Conservation (phyloP, 2,113 vertebrate species). For the Antechinus flavipes region DNA sequence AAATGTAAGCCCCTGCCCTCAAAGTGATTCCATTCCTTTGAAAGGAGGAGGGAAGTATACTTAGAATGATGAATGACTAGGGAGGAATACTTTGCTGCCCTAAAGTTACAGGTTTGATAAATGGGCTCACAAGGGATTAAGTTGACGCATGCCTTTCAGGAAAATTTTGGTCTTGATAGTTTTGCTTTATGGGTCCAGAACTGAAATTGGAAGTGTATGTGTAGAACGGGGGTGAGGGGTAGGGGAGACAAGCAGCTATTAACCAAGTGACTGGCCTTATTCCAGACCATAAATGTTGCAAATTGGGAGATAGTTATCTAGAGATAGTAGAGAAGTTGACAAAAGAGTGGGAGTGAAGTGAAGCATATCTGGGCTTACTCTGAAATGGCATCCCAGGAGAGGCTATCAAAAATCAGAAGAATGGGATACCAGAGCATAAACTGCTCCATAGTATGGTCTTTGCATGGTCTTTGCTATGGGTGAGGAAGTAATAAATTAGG, state of each 20-base stretch:
- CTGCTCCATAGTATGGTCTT: not conserved
- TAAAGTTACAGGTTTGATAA: too few species aligned
- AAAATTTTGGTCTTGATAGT: not conserved
- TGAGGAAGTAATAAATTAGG: not conserved
- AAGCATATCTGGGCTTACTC: not conserved
- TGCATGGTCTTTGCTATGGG: not conserved
- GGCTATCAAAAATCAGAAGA: not conserved
- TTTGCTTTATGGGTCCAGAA: not conserved
- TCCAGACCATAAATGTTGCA: not conserved
- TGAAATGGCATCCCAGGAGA: not conserved
- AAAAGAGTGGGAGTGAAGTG: not conserved
- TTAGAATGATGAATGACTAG: too few species aligned
- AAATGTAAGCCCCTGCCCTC: too few species aligned
- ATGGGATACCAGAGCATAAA: not conserved
- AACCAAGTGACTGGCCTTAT: not conserved
- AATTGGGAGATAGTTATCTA: not conserved
- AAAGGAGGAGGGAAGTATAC: too few species aligned
- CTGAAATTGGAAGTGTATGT: not conserved
- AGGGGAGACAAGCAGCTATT: too few species aligned
- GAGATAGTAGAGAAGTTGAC: not conserved
- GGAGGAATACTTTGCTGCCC: too few species aligned
- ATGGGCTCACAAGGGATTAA: too few species aligned
- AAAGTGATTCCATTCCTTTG: too few species aligned
- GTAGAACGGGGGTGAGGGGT: too few species aligned
- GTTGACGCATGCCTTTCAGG: too few species aligned